Evolutionary conservation across 1,140 invertebrate genomes (phyloP).

Genomic region (Calliphora vicina): DNA sequence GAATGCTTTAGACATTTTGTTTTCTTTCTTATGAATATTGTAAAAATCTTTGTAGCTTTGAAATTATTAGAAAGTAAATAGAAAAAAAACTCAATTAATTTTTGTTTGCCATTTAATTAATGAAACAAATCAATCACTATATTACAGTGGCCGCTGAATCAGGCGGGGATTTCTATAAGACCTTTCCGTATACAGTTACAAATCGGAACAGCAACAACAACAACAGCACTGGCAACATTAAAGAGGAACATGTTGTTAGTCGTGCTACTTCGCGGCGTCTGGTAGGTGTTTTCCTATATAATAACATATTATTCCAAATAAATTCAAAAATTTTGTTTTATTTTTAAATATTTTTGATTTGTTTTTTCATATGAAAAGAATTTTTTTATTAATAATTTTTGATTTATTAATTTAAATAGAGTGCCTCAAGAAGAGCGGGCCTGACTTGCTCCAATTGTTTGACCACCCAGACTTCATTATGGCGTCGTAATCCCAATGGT

Average conservation of each 20-base stretch:
- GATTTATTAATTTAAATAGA: conserved; percentile 42
- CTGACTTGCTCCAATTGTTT: conserved; percentile 91
- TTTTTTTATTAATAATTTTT: neutral
- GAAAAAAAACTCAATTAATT: conserved; percentile 27
- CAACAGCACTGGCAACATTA: conserved; percentile 58
- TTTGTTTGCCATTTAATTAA: conserved; percentile 40
- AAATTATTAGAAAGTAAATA: no score
- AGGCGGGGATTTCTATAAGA: conserved; percentile 83
- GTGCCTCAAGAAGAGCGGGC: conserved; percentile 73
- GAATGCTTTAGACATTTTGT: neutral
- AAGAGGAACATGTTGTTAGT: conserved; percentile 62
- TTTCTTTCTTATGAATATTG: no score
- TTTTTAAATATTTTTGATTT: neutral
- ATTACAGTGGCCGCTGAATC: conserved; percentile 77
- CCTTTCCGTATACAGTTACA: conserved; percentile 66
- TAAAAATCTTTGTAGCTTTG: neutral
- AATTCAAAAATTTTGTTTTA: conserved; percentile 2
- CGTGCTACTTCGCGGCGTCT: conserved; percentile 61
- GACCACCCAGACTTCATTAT: conserved; percentile 86
- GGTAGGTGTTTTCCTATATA: conserved; percentile 55
- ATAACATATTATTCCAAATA: conserved; percentile 44
- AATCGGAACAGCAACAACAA: conserved; percentile 71
- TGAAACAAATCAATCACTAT: conserved; percentile 56
- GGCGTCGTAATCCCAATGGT: conserved; percentile 85
- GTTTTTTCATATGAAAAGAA: neutral